Evolutionary conservation across 2,113 vertebrate genomes (phyloP), one percentile per base, ranked within the genome.

Genomic region (Pelmatolapia mariae): DNA sequence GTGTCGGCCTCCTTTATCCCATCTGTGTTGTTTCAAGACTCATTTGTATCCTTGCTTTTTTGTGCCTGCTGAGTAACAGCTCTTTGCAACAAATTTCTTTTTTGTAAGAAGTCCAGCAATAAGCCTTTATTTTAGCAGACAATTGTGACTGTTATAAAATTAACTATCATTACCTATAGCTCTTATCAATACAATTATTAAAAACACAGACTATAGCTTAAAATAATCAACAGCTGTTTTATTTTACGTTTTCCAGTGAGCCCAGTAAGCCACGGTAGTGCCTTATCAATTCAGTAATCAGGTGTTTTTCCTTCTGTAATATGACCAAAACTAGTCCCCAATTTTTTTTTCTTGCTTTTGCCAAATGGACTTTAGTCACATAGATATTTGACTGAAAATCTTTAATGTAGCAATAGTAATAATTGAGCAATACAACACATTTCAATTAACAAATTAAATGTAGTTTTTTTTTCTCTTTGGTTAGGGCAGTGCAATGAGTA

Each of bases 391-490:
- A 66, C 61, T 66, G 71, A 31, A 29, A 50, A 31, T 52, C 16
- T 78, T 78, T n/a, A 78, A 78, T 50, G 45, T 50, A 78, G 71
- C 26, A 31, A n/a, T 11, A 50, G 16, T 19, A 50, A 78, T 50
- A 78, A 78, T 19, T 78, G 26, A 50, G 18, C 16, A 78, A 78
- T 78, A 19, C 26, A 78, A 78, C 45, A 78, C 5, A 78, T 78
- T 78, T 78, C 10, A 52, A 50, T 52, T 52, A 78, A 11, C 45
- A 52, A 4, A 50, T 52, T 31, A 78, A 78, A 31, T 2, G 11
- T 40, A 5, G 2, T 0, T 10, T 15, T 24, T 68, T 10, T 45
- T 36, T 5, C 6, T 10, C 8, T n/a, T 6, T 19, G 38, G 19
- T 45, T 19, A 84, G 40, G 22, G 22, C 38, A 29, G 8, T 81